Evolutionary conservation across 2,888 invertebrate species (phyloP).

Genomic region (Lithophane socia): DNA sequence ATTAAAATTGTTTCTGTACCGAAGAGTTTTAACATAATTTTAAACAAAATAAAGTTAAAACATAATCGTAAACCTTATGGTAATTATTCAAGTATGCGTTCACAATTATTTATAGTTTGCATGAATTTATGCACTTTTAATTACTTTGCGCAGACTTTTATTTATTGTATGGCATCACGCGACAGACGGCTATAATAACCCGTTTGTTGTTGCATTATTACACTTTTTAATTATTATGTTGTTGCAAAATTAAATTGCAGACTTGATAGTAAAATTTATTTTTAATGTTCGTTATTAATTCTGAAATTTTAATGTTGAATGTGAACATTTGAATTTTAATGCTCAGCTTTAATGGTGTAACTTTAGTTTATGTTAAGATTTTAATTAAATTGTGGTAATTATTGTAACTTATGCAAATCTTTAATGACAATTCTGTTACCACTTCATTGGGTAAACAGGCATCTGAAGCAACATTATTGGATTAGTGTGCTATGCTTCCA

Average conservation of each 20-base stretch:
- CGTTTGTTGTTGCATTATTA: conserved; percentile 29
- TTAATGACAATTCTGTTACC: background rate
- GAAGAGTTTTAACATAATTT: background rate
- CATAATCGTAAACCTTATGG: conserved; percentile 23
- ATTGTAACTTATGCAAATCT: background rate
- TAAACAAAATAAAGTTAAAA: conserved; percentile 4
- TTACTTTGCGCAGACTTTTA: conserved; percentile 56
- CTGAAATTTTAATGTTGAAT: background rate
- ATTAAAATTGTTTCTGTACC: background rate
- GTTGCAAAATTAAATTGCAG: conserved; percentile 44
- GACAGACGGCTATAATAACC: conserved; percentile 39
- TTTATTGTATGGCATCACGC: conserved; percentile 57
- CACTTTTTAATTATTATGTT: conserved; percentile 52
- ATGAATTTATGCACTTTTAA: conserved; percentile 65
- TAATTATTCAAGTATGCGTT: conserved; percentile 29
- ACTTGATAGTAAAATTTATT: conserved; percentile 31
- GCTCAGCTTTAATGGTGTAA: conserved; percentile 15
- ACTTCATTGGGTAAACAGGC: too few relatives aligned
- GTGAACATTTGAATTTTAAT: conserved; percentile 19
- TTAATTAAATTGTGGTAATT: conserved; percentile 25
- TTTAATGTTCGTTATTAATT: conserved; percentile 40
- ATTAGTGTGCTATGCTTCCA: too few relatives aligned
- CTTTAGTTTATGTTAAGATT: conserved; percentile 22
- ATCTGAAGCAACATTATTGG: too few relatives aligned
- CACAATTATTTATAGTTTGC: conserved; percentile 38